Percentiles rank a stretch among this genome's conserved stretches.
These are phyloP conservation scores for Poeciliopsis gracilis DNA, from an alignment of 2,797 vertebrate genomes.

Conservation along the genomic window DNA sequence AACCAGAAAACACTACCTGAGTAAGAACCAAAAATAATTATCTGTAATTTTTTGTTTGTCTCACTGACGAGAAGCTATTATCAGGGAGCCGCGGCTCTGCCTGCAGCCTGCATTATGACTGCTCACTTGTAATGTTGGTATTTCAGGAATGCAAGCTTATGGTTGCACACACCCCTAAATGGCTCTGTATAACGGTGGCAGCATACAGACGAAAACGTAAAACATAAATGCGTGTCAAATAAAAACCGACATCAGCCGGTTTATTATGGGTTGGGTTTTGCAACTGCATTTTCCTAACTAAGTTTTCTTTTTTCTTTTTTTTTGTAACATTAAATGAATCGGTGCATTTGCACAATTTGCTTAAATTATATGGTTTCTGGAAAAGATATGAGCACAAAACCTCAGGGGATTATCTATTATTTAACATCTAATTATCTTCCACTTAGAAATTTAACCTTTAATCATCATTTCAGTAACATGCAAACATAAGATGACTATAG, in stretches of 20 bases:
- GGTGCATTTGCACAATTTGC: slow-evolving; percentile 37
- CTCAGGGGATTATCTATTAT: slow-evolving; percentile 63
- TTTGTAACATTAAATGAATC: slow-evolving; percentile 33
- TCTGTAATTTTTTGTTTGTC: slow-evolving; percentile 21
- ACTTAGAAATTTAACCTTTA: slow-evolving; percentile 43
- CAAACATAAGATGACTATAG: too few species aligned
- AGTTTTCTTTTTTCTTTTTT: slow-evolving; percentile 1
- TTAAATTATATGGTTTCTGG: slow-evolving; percentile 39
- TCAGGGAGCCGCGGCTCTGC: slow-evolving; percentile 26
- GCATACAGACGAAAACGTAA: slow-evolving; percentile 18
- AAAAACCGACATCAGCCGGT: slow-evolving; percentile 17
- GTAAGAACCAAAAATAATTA: slow-evolving; percentile 21
- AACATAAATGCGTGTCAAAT: slow-evolving; percentile 25
- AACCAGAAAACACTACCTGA: slow-evolving; percentile 3
- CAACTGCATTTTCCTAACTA: slow-evolving; percentile 28
- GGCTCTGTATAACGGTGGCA: slow-evolving; percentile 21
- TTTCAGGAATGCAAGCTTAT: slow-evolving; percentile 40
- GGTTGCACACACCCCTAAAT: slow-evolving; percentile 24
- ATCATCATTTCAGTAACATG: slow-evolving; percentile 22
- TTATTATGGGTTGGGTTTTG: slow-evolving; percentile 27
- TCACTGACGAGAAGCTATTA: slow-evolving; percentile 9
- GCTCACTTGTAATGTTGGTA: slow-evolving; percentile 11
- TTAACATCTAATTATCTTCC: slow-evolving; percentile 58
- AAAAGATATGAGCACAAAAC: slow-evolving; percentile 53
- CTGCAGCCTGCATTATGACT: slow-evolving; percentile 18